Evolutionary conservation across 2,888 invertebrate genomes (phyloP), one percentile per base, ranked within the genome.

Genomic region (Deladenus siricidicola): DNA sequence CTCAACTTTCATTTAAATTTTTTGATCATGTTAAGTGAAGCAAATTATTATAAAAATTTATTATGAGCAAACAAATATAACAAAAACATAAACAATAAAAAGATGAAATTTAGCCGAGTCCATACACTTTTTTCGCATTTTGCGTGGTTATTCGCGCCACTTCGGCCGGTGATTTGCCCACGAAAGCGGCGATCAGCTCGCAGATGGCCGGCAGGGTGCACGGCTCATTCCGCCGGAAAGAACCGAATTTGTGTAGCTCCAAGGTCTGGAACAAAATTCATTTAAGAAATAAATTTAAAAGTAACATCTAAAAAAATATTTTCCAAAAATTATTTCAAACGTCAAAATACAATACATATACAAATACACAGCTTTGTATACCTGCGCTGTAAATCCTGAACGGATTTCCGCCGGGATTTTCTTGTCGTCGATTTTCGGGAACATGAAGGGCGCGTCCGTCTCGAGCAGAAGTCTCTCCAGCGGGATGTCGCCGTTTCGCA

Each of bases 371-470:
- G n/a, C 21, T 21, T 26, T 29, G 23, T 34, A 47, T 4, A 54
- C 67, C 52, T 67, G 65, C 4, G 65, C 68, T 1, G 70, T 66
- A 14, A 78, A 63, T 65, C 87, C 86, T 78, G 88, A 88, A 83
- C 90, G 90, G 23, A 92, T 88, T 78, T 89, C 87, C 72, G 86
- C 82, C 48, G 91, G 89, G 77, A 93, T 82, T 80, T 92, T 92
- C 30, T 90, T 90, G 64, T 91, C 90, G 78, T 91, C 84, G 65
- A 76, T 89, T 80, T 93, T 90, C 2, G 92, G 90, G 80, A 89
- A 93, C 90, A 92, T 91, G 79, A 90, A 93, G 1, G 93, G 92
- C 0, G 91, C 88, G 81, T 93, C 92, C 0, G 91, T 90, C 81
- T 92, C 91, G 4, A 93, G 87, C 60, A 93, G 81, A 71, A 92